Conservation (phyloP, 2,888 invertebrate species). For the Drosophila flavopinicola region DNA sequence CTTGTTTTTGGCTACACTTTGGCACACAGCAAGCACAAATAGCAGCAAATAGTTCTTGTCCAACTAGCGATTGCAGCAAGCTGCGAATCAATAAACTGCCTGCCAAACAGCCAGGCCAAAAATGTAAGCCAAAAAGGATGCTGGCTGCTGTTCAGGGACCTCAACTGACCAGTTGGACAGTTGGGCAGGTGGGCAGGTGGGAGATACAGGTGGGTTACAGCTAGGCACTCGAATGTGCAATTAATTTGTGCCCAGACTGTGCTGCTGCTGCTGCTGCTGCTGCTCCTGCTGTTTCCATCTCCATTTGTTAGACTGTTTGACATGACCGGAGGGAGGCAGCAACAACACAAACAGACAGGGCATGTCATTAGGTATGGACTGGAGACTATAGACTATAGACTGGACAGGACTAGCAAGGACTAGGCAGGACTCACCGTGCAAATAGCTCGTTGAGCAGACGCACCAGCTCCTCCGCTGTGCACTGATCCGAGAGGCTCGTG, state of each 20-base stretch:
- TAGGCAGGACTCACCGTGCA: conserved; percentile 88
- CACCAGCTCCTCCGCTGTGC: conserved; percentile 95
- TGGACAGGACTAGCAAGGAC: too few species aligned
- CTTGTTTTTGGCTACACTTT: neutral
- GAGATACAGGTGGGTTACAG: too few species aligned
- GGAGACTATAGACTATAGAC: too few species aligned
- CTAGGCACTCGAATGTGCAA: conserved; percentile 37
- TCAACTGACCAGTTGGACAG: conserved; percentile 4
- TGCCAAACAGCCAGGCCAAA: conserved; percentile 31
- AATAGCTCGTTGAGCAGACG: conserved; percentile 95
- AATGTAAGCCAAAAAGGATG: conserved; percentile 22
- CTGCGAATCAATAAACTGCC: conserved; percentile 42
- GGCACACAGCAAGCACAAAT: neutral
- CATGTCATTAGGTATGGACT: conserved; percentile 52
- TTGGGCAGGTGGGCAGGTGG: neutral
- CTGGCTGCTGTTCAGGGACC: neutral
- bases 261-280: too few species aligned
- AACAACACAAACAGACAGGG: conserved; percentile 1
- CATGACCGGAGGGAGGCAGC: conserved; percentile 23
- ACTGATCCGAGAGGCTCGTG: conserved; percentile 95
- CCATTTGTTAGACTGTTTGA: conserved; percentile 45
- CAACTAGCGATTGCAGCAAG: neutral
- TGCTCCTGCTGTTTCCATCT: conserved; percentile 23
- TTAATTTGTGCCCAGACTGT: conserved; percentile 26
- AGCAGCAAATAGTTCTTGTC: conserved; percentile 2